phyloP scores from a whole-genome alignment of 2,797 vertebrate genomes.

The Anas capensis region DNA sequence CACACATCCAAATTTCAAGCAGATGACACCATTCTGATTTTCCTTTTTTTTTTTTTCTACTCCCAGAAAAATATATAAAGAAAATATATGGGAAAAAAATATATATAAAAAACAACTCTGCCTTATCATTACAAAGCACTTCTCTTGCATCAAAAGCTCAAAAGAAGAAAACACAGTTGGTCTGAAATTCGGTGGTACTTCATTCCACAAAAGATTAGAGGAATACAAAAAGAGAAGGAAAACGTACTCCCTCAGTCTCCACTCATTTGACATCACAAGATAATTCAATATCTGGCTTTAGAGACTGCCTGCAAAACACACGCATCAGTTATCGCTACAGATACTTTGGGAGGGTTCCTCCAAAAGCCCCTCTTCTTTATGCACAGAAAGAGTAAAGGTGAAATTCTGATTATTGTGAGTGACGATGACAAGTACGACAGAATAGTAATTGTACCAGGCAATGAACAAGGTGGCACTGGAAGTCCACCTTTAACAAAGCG shows the following conservation, averaged over 20 bases:
- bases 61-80: not conserved
- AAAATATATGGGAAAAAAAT: not conserved
- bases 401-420: not conserved
- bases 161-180: not conserved
- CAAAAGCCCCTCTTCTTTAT: not conserved
- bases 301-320: accelerated
- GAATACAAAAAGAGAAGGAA: not conserved
- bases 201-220: not conserved
- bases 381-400: accelerated
- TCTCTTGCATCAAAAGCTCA: not conserved
- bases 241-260: not conserved
- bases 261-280: not conserved
- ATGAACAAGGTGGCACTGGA: not conserved
- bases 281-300: not conserved
- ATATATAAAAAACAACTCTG: not conserved
- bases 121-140: not conserved
- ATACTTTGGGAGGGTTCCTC: not conserved
- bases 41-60: not conserved
- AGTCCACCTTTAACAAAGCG: not conserved
- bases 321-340: not conserved
- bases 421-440: not conserved
- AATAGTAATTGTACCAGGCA: not conserved
- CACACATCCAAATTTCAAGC: not conserved
- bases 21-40: not conserved
- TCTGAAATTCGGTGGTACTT: not conserved